Base-by-base conservation (phyloP, 2,797 vertebrate genomes). In the Diplodus sargus region DNA sequence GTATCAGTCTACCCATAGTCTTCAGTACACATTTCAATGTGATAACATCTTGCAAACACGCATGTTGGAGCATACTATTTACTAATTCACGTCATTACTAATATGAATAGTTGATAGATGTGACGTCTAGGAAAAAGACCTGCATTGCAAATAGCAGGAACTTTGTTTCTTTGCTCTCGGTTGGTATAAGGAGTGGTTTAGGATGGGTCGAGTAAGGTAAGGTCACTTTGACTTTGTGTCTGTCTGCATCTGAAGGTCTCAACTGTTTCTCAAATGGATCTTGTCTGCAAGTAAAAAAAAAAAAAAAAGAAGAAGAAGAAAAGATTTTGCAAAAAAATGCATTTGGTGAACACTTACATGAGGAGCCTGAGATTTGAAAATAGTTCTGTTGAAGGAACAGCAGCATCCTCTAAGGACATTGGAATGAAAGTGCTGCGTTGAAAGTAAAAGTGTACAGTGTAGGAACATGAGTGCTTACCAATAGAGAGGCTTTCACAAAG, bases 381-480 rank as follows among this genome's bases (percentile, higher is more conserved):
- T 70, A 74, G 62, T 80, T 78, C 15, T 72, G 76, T 70, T 72
- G 59, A 82, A 88, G 45, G 82, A 89, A 79, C 48, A 75, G 71
- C 85, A 67, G 52, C 60, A 71, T 84, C 83, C 85, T 92, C 81
- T 47, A 69, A 88, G 86, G 87, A 89, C 82, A 60, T 5, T 74
- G 58, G 53, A 81, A 79, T 63, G 48, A 82, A 85, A 87, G 83
- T 76, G 76, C 61, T 78, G 64, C 15, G 20, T 72, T 85, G 68
- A 69, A 79, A 67, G 83, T 71, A 20, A 69, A 79, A 67, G 84
- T 71, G 22, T 61, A 70, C 25, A 5, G 45, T 54, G 62, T 61
- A 56, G 52, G 30, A 70, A 73, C 48, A 68, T 20, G n/a, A 89
- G 79, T 49, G 49, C 79, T 81, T 76, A 79, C 74, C 76, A 66